Conservation (phyloP, 2,888 invertebrate species). For the Aleiodes leptofemur region DNA sequence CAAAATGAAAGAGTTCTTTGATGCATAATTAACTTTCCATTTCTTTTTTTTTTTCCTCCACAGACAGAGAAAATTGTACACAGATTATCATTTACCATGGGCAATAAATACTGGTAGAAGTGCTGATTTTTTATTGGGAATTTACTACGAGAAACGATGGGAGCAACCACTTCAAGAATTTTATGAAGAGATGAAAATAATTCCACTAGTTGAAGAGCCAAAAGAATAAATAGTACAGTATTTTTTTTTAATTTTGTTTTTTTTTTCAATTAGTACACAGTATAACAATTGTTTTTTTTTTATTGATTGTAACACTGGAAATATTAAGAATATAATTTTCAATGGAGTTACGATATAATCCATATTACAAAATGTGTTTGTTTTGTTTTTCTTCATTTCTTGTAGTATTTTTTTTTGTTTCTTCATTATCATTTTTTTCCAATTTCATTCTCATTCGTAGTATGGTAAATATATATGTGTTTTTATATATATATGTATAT, state of each 20-base stretch:
- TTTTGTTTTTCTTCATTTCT: slow-evolving; percentile 27
- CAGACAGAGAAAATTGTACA: slow-evolving; percentile 87
- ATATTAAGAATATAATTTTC: slow-evolving; percentile 75
- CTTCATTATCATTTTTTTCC: slow-evolving; percentile 28
- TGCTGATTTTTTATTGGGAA: slow-evolving; percentile 88
- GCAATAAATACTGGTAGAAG: slow-evolving; percentile 86
- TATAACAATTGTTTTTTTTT: slow-evolving; percentile 70
- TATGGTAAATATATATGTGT: slow-evolving; percentile 40
- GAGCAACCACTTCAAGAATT: slow-evolving; percentile 89
- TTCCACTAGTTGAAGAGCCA: slow-evolving; percentile 19
- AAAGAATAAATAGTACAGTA: slow-evolving; percentile 3
- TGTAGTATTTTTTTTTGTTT: slow-evolving; percentile 6
- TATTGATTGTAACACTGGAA: slow-evolving; percentile 74
- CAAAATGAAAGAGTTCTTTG: slow-evolving; percentile 3
- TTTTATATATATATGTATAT: neutral
- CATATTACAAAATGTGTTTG: slow-evolving; percentile 67
- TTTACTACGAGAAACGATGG: slow-evolving; percentile 97
- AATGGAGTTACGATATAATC: slow-evolving; percentile 68
- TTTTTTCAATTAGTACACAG: slow-evolving; percentile 59
- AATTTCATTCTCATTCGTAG: slow-evolving; percentile 8
- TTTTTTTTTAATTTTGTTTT: slow-evolving; percentile 17
- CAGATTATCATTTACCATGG: slow-evolving; percentile 89
- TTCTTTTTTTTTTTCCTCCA: slow-evolving; percentile 61
- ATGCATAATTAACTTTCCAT: neutral
- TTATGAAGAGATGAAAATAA: slow-evolving; percentile 87